Evolutionary conservation across 2,888 invertebrate genomes (phyloP).

Genomic region (Drosophila cognata): DNA sequence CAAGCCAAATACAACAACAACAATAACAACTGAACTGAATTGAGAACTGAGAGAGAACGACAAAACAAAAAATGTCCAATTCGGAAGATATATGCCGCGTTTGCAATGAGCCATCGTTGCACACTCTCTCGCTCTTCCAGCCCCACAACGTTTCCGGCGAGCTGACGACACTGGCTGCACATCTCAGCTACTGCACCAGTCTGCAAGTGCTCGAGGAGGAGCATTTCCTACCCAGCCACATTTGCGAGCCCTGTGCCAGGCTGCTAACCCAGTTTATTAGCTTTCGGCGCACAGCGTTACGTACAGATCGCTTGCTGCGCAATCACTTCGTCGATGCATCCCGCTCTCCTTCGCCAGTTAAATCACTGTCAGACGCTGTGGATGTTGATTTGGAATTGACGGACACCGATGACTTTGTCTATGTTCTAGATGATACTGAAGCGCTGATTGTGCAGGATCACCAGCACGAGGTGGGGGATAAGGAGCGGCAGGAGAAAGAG

Average conservation of each 20-base stretch:
- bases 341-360: conserved; percentile 1
- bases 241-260: conserved; percentile 75
- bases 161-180: conserved; percentile 78
- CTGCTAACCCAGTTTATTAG: conserved; percentile 68
- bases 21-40: not conserved
- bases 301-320: conserved; percentile 71
- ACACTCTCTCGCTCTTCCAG: conserved; percentile 73
- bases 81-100: conserved; percentile 72
- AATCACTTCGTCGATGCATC: conserved; percentile 48
- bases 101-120: conserved; percentile 72
- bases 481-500: not conserved
- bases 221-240: conserved; percentile 69
- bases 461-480: not conserved
- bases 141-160: conserved; percentile 75
- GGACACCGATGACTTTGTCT: conserved; percentile 35
- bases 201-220: conserved; percentile 70
- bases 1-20: conserved; percentile 4
- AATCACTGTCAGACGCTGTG: not conserved
- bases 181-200: conserved; percentile 73
- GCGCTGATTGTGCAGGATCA: conserved; percentile 3
- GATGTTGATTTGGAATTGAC: conserved; percentile 14
- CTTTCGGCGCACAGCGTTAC: conserved; percentile 77
- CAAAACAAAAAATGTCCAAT: conserved; percentile 24
- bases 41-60: conserved; percentile 6
- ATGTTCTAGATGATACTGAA: conserved; percentile 36